Evolutionary conservation across 2,888 invertebrate genomes (phyloP).

Genomic region (Laspeyria flexula): DNA sequence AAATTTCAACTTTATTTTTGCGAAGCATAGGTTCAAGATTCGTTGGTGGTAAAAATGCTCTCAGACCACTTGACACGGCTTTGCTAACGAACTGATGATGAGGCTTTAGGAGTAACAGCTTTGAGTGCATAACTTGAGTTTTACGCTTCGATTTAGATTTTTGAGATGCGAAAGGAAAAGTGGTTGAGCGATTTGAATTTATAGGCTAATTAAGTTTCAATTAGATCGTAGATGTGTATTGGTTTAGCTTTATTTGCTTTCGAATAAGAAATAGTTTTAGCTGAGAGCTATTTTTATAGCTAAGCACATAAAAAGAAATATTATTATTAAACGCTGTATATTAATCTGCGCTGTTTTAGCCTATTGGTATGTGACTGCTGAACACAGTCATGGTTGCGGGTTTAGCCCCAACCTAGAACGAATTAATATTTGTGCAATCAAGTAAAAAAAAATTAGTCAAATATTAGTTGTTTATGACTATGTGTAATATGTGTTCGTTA

Average conservation of each 20-base stretch:
- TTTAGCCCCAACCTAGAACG: too few relatives aligned
- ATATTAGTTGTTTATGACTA: too few relatives aligned
- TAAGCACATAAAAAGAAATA: too few relatives aligned
- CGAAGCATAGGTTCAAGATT: slow-evolving; percentile 27
- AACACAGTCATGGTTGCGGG: too few relatives aligned
- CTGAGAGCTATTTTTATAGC: too few relatives aligned
- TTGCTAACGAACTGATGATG: slow-evolving; percentile 67
- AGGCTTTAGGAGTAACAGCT: slow-evolving; percentile 50
- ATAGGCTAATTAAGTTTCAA: not conserved
- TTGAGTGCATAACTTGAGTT: slow-evolving; percentile 48
- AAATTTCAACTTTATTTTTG: slow-evolving; percentile 21
- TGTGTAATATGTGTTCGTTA: too few relatives aligned
- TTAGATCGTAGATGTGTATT: not conserved
- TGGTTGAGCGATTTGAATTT: not conserved
- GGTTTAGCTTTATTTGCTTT: not conserved
- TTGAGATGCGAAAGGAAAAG: slow-evolving; percentile 11
- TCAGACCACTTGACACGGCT: slow-evolving; percentile 63
- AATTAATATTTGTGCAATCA: too few relatives aligned
- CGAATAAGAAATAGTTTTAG: not conserved
- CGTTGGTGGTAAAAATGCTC: slow-evolving; percentile 21
- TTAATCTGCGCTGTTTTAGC: too few relatives aligned
- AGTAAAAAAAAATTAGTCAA: too few relatives aligned
- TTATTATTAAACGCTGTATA: too few relatives aligned
- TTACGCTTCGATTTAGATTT: slow-evolving; percentile 2
- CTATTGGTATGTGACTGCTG: too few relatives aligned